Percentiles rank a stretch among this genome's conserved stretches.
These are phyloP conservation scores for Alectoris magna DNA, from an alignment of 2,797 vertebrate genomes.

Conservation along the genomic window DNA sequence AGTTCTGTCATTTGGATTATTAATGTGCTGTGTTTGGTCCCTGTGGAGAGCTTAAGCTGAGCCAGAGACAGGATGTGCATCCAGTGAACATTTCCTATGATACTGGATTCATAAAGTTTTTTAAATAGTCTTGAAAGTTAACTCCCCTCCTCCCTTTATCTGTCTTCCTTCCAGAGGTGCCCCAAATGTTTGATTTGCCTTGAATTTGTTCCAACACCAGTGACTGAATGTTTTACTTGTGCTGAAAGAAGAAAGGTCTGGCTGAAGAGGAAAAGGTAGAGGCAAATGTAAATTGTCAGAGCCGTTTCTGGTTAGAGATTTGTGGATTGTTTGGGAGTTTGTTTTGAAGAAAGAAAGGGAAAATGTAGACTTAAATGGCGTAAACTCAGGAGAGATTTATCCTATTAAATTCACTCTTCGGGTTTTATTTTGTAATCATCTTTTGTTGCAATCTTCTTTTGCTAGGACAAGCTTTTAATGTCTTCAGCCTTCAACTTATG, in stretches of 20 bases:
- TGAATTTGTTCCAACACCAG: constrained; percentile 12
- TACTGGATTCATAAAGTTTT: neutral
- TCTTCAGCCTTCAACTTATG: neutral
- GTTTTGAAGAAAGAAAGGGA: neutral
- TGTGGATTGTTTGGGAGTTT: neutral
- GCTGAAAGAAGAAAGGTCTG: neutral
- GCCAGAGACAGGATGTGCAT: constrained; percentile 46
- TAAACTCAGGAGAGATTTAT: neutral
- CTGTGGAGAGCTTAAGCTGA: constrained; percentile 33
- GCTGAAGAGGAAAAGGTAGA: neutral
- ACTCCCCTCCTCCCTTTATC: neutral
- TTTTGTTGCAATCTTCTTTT: neutral
- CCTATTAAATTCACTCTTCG: neutral
- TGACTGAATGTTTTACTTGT: constrained; percentile 6
- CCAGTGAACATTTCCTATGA: constrained; percentile 42
- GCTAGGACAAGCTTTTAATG: neutral
- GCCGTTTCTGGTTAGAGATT: neutral
- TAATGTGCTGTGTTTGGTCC: constrained; percentile 42
- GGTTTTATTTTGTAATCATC: neutral
- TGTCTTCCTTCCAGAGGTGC: constrained; percentile 2
- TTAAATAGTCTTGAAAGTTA: neutral
- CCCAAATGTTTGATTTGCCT: constrained; percentile 4
- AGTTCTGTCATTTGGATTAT: constrained; percentile 30
- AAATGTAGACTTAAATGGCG: neutral
- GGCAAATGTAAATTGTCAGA: neutral